These are phyloP conservation scores for Melikaiella ostensackeni DNA, from an alignment of 2,888 invertebrate genomes.

Conservation along the genomic window DNA sequence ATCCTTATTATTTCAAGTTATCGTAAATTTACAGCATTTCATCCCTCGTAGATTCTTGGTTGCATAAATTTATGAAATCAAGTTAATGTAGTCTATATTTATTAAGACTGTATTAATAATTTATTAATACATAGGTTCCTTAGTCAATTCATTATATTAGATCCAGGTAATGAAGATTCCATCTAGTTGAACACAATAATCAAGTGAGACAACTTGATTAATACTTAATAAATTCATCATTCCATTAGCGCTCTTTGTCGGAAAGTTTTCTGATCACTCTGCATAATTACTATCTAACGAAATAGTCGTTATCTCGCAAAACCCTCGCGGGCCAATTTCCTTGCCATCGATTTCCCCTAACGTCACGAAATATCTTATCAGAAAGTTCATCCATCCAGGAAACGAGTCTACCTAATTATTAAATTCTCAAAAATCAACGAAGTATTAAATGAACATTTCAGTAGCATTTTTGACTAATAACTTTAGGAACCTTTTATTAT, in stretches of 20 bases:
- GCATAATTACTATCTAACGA: conserved; percentile 1
- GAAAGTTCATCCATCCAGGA: neutral
- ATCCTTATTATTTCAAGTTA: no score
- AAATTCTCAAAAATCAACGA: neutral
- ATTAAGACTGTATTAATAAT: neutral
- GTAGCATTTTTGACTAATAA: neutral
- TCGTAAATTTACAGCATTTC: no score
- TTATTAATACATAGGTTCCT: neutral
- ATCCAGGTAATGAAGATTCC: neutral
- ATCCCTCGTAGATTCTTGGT: neutral
- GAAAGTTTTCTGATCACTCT: neutral
- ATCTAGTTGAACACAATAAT: neutral
- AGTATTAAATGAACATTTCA: neutral
- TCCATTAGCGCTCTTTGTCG: neutral
- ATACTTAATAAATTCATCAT: conserved; percentile 5
- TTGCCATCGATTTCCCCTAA: neutral
- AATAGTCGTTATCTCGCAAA: conserved; percentile 8
- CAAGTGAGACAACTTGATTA: neutral
- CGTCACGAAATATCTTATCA: conserved; percentile 1
- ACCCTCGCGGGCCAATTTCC: conserved; percentile 6
- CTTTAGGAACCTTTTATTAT: neutral
- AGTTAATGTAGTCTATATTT: neutral
- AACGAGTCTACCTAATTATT: neutral
- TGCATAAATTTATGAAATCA: neutral
- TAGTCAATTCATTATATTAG: neutral